Base-by-base conservation (phyloP, 2,797 vertebrate species). In the Urophycis tenuis region DNA sequence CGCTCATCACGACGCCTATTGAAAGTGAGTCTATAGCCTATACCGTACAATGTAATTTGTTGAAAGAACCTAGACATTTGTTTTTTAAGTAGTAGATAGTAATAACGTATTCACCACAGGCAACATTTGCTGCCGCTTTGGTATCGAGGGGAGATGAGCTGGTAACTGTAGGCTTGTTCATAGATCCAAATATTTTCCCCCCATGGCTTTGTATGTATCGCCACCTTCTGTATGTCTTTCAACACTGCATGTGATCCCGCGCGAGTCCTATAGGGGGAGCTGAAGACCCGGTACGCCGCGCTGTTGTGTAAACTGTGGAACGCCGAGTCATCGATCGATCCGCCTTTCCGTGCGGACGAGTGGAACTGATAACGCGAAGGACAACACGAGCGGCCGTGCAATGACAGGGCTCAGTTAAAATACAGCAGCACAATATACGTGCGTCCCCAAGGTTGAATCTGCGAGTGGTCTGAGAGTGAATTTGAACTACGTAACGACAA, bases 291-390 rank as follows among this genome's bases (percentile, higher is more conserved):
- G 1, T 5, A 8, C 64, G 8, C 11, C 15, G 45, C 64, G 0
- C 5, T 0, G 77, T 78, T 81, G 67, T 30, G 77, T 82, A 81
- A 84, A 77, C 8, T 32, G 78, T 86, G 72, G 78, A 83, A 74
- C 78, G 82, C 45, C 74, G 88, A 91, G 84, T 90, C 82, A 88
- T 73, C 41, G 85, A 82, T 85, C 0, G 64, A 1, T 25, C 45
- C 17, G 49, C 49, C 5, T 53, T 53, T 53, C 49, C 49, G 4
- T 22, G 5, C 49, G 7, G 15, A 53, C 19, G 49, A 53, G 49
- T 4, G 49, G 14, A 5, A 22, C 19, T 7, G 19, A 45, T 45
- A 19, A 45, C 15, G 19, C 49, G 49, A 53, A 53, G 49, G 49
- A 53, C 49, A 53, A 19, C 19, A 49, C 10, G 45, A 49, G 36